Percentiles rank a stretch among this genome's conserved stretches.
phyloP scores from a whole-genome alignment of 1,140 invertebrate genomes.

The Tenebrio molitor region DNA sequence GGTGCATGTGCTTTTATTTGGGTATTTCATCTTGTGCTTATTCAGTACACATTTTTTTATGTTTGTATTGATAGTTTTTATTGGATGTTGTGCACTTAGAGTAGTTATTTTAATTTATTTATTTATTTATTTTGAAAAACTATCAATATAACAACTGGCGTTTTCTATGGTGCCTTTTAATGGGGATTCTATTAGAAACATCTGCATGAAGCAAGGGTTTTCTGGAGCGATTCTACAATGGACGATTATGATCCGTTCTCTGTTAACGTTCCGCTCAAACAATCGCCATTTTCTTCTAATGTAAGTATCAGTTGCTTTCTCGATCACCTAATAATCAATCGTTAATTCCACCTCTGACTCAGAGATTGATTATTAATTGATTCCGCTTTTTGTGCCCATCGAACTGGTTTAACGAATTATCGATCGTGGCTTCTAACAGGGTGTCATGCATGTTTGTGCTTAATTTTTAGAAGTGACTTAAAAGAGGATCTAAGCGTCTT shows the following conservation, averaged over 20 bases:
- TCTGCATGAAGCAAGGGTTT: conserved; percentile 74
- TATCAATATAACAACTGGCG: conserved; percentile 52
- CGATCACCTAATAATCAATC: conserved; percentile 24
- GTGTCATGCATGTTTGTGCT: conserved; percentile 37
- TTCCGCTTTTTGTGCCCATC: conserved; percentile 21
- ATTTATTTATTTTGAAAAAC: conserved; percentile 40
- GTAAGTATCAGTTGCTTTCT: conserved; percentile 61
- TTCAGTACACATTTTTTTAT: conserved; percentile 54
- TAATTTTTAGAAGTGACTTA: conserved; percentile 15
- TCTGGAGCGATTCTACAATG: conserved; percentile 69
- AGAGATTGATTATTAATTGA: conserved; percentile 17
- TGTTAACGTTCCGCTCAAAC: conserved; percentile 60
- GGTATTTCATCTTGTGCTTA: conserved; percentile 53
- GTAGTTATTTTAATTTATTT: conserved; percentile 24
- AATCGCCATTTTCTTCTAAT: conserved; percentile 61
- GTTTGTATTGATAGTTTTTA: conserved; percentile 52
- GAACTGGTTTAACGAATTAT: background rate
- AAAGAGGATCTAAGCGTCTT: conserved; percentile 7
- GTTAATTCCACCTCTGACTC: background rate
- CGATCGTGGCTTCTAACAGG: conserved; percentile 26
- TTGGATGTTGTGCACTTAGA: conserved; percentile 20
- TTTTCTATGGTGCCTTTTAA: conserved; percentile 56
- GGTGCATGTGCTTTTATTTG: conserved; percentile 54
- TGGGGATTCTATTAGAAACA: conserved; percentile 74
- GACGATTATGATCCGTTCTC: conserved; percentile 64